phyloP scores from a whole-genome alignment of 2,888 invertebrate genomes.

The Polyommatus iphigenia region DNA sequence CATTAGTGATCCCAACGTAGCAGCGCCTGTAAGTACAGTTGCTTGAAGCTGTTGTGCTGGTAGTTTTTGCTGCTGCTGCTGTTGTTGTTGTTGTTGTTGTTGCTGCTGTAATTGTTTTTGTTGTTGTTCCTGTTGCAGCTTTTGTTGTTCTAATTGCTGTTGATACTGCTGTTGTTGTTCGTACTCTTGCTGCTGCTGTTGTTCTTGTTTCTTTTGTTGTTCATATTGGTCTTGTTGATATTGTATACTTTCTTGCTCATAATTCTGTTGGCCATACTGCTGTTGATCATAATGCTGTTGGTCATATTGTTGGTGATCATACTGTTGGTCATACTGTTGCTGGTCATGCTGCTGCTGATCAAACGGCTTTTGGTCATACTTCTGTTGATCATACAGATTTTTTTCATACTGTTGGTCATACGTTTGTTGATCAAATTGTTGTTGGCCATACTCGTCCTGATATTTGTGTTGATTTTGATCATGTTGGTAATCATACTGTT shows the following conservation, averaged over 20 bases:
- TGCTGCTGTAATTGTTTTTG: slow-evolving; percentile 49
- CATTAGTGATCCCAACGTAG: slow-evolving; percentile 74
- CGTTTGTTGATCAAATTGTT: slow-evolving; percentile 45
- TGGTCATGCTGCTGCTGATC: slow-evolving; percentile 41
- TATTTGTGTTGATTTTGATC: slow-evolving; percentile 44
- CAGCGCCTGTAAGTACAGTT: slow-evolving; percentile 69
- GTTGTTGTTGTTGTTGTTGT: slow-evolving; percentile 55
- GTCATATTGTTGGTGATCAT: slow-evolving; percentile 41
- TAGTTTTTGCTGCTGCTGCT: slow-evolving; percentile 62
- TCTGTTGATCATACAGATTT: slow-evolving; percentile 46
- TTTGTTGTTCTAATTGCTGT: slow-evolving; percentile 50
- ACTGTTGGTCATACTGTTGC: slow-evolving; percentile 45
- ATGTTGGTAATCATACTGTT: slow-evolving; percentile 41
- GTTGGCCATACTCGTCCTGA: slow-evolving; percentile 47
- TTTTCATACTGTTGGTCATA: slow-evolving; percentile 44
- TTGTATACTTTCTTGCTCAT: slow-evolving; percentile 49
- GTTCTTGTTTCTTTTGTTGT: slow-evolving; percentile 47
- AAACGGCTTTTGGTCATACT: slow-evolving; percentile 30
- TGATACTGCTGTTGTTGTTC: slow-evolving; percentile 47
- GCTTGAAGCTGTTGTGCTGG: slow-evolving; percentile 69
- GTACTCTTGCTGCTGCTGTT: slow-evolving; percentile 50
- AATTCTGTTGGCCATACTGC: slow-evolving; percentile 44
- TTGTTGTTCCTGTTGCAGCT: slow-evolving; percentile 44
- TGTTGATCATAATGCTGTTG: slow-evolving; percentile 45
- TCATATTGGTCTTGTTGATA: slow-evolving; percentile 45